Percentiles rank a stretch among this genome's conserved stretches.
Conservation (phyloP, 2,797 vertebrate species). For the Syngnathus acus region DNA sequence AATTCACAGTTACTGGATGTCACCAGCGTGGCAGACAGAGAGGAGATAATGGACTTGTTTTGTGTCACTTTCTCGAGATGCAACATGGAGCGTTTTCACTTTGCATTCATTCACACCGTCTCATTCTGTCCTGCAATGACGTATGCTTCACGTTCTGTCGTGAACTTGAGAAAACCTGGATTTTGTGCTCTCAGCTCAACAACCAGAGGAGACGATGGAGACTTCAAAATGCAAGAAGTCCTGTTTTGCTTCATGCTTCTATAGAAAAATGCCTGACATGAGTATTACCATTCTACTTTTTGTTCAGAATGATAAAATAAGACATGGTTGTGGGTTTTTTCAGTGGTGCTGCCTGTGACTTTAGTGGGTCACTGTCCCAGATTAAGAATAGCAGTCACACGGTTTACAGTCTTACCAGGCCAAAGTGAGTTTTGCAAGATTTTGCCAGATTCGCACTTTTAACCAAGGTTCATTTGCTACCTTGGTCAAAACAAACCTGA, state of each 20-base stretch:
- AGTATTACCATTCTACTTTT: background rate
- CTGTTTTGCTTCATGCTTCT: background rate
- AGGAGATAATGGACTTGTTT: constrained; percentile 10
- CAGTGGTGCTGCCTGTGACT: constrained; percentile 19
- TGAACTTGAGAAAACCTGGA: constrained; percentile 6
- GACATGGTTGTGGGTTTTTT: background rate
- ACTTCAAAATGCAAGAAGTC: background rate
- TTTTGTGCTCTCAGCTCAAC: constrained; percentile 9
- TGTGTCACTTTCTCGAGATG: background rate
- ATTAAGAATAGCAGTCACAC: background rate
- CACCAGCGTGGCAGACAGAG: constrained; percentile 10
- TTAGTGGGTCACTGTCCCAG: constrained; percentile 38
- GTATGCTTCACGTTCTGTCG: too few relatives aligned
- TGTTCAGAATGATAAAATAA: background rate
- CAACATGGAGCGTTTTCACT: background rate
- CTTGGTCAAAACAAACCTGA: constrained; percentile 27
- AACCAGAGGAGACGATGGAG: background rate
- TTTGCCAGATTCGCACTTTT: constrained; percentile 3
- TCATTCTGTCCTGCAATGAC: background rate
- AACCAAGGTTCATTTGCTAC: constrained; percentile 27
- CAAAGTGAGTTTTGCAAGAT: background rate
- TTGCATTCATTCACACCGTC: background rate
- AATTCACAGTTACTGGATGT: constrained; percentile 12
- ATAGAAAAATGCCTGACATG: background rate
- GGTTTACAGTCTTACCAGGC: constrained; percentile 7